Base-by-base conservation (phyloP, 2,113 vertebrate genomes). In the Sorex fumeus region DNA sequence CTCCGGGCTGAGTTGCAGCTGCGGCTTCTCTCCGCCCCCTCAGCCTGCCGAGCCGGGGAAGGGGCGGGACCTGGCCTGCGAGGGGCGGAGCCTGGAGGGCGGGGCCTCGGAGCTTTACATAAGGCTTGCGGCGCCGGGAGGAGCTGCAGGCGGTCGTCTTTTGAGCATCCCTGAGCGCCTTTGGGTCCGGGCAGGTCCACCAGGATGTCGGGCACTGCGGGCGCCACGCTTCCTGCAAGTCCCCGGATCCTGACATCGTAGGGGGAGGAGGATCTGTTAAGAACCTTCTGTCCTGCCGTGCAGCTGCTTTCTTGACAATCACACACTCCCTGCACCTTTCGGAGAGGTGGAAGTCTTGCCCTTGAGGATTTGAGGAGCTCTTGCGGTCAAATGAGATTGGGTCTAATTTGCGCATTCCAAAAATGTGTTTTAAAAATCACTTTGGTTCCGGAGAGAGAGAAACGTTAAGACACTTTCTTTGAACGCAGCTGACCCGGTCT, bases 1-100 rank as follows among this genome's bases (percentile, higher is more conserved):
- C 50, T 79, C 77, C 15, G 1, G 25, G 30, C 60, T 40, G 79
- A 94, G 82, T 89, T 75, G 84, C 95, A 90, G 92, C 94, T 74
- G 87, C 90, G 75, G 57, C 15, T 94, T 75, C 85, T 71, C 93
- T 25, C 88, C 84, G 2, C 76, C 92, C 90, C n/a, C 77, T 62
- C 66, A 19, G 72, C 16, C 45, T 1, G 47, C 70, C 0, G 78
- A 50, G 87, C 72, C 0, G 15, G 36, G n/a, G 47, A 30, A 47
- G 76, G 45, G 94, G 84, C 94, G 84, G 91, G 87, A 90, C 84
- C 82, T 86, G 23, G 11, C 0, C 84, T 84, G 78, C 60, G 90
- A 80, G 92, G 95, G 67, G 92, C 60, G 8, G 27, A 36, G 66
- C 0, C 28, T 30, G n/a, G 53, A 34, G 57, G 93, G 84, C 94